Evolutionary conservation across 2,797 vertebrate genomes (phyloP), one percentile per base, ranked within the genome.

Genomic region (Enteromius argenteus): DNA sequence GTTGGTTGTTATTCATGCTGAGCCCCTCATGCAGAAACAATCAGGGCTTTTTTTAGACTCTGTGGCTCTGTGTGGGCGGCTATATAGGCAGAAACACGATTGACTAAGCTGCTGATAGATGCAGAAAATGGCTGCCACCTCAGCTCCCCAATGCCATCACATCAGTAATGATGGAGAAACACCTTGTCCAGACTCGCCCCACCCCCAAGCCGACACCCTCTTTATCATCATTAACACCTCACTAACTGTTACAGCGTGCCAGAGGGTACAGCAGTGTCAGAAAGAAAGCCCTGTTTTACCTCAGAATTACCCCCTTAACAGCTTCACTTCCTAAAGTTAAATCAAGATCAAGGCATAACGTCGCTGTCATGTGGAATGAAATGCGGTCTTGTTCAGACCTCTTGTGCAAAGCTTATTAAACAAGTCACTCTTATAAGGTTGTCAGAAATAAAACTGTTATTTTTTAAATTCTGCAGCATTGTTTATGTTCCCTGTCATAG

Each of bases 221-320:
- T 91, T 91, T 86, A 92, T 93, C 91, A 92, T 92, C 91, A 90
- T 93, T 93, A 92, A 91, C 91, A 91, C 92, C 89, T 89, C 82
- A 85, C 89, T 91, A 91, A 93, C 84, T 60, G 87, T 90, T 86
- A 68, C 85, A 9, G 32, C 86, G 72, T 79, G 49, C 88, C 81
- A 88, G 30, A 89, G 79, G 82, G 90, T 82, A 81, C 66, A 82
- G 86, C 88, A 86, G 84, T 91, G 85, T 91, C 90, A 90, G 72
- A 89, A 91, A 92, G 87, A 89, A 91, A 92, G 81, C 80, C 85
- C 84, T 88, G 80, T 83, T 80, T 81, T 83, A 89, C 84, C 91
- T 91, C 84, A 90, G 86, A 90, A 35, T n/a, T 56, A 62, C 42
- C 76, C 42, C 44, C 17, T 64, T 42, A 78, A 62, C 46, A 81